phyloP scores from a whole-genome alignment of 2,113 vertebrate genomes.

The Anolis carolinensis region DNA sequence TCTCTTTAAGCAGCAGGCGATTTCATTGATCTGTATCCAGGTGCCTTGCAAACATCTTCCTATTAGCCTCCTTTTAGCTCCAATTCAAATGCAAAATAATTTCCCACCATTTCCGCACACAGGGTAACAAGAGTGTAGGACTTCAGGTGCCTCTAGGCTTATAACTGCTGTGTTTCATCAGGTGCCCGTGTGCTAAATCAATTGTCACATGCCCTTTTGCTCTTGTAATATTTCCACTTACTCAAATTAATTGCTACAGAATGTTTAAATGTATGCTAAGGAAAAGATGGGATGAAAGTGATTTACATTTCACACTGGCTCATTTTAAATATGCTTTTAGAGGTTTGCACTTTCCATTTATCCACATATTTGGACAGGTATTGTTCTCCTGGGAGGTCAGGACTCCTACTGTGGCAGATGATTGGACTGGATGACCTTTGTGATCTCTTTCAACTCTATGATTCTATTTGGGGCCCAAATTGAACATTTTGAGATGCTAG shows the following conservation, averaged over 20 bases:
- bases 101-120: conserved; percentile 20
- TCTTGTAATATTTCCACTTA: conserved; percentile 1
- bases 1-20: conserved; percentile 9
- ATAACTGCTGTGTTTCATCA: conserved; percentile 8
- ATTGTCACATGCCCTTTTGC: neutral
- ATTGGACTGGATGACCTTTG: too few relatives aligned
- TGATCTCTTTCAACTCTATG: too few relatives aligned
- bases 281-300: neutral
- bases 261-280: neutral
- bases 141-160: neutral
- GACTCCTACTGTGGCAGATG: too few relatives aligned
- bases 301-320: neutral
- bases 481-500: too few relatives aligned
- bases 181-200: neutral
- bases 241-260: neutral
- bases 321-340: neutral
- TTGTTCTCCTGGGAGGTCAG: too few relatives aligned
- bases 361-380: neutral
- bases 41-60: neutral
- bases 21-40: conserved; percentile 19
- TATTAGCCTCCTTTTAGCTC: neutral
- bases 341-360: neutral
- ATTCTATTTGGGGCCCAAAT: too few relatives aligned
- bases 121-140: conserved; percentile 8
- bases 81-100: conserved; percentile 18